Conservation (phyloP, 2,888 invertebrate species). For the Eucriotettix oculatus region DNA sequence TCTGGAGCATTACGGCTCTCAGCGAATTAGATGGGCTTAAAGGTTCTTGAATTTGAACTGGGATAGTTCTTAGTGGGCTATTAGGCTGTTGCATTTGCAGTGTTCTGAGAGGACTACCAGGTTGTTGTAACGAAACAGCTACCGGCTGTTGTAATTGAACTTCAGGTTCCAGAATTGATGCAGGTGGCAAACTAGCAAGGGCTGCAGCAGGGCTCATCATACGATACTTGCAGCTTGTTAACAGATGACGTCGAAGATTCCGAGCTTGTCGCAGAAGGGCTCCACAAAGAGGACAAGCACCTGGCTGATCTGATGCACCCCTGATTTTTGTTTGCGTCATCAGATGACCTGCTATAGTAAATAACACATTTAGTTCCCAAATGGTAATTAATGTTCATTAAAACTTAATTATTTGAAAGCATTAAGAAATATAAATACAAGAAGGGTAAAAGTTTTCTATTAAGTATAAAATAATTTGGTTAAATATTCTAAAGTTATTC, state of each 20-base stretch:
- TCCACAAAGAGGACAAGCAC: constrained; percentile 40
- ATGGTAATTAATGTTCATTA: neutral
- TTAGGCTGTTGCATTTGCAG: neutral
- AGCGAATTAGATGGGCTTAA: too few relatives aligned
- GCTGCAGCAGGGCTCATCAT: constrained; percentile 1
- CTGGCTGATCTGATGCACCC: constrained; percentile 42
- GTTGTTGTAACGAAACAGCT: neutral
- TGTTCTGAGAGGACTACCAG: neutral
- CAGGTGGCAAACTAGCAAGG: neutral
- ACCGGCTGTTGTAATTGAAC: neutral
- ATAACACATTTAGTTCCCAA: neutral
- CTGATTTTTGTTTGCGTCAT: constrained; percentile 20
- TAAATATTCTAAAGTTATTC: neutral
- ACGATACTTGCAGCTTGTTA: constrained; percentile 27
- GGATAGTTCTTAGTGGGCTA: too few relatives aligned
- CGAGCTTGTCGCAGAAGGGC: constrained; percentile 40
- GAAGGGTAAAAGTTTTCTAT: neutral
- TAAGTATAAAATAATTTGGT: neutral
- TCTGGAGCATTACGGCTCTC: too few relatives aligned
- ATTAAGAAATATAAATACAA: neutral
- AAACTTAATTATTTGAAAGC: neutral
- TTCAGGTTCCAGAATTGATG: neutral
- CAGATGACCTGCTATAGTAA: neutral
- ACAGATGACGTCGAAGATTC: constrained; percentile 37
- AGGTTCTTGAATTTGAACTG: too few relatives aligned